Evolutionary conservation across 2,888 invertebrate species (phyloP), one percentile per base, ranked within the genome.

Genomic region (Dermolepida albohirtum): DNA sequence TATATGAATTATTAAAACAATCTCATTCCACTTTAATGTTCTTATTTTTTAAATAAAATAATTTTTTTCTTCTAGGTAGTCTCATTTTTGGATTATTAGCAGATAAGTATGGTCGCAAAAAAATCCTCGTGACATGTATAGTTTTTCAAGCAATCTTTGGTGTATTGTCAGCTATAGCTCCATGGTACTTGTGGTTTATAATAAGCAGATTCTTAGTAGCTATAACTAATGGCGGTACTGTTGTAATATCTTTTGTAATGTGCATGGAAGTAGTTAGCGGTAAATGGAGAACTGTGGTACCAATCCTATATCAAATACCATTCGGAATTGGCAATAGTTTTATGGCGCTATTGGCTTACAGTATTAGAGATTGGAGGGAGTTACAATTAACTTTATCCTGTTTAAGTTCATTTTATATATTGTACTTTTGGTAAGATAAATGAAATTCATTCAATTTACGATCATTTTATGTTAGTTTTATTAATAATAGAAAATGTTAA

Each of bases 181-280:
- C 88, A 0, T 83, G 81, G 76, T 88, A 86, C 77, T 84, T 83
- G 82, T 65, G 81, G 2, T 90, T 90, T 78, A 74, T 89, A 27
- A 27, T 84, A 0, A 76, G 81, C 64, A 85, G 89, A 81, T 88
- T 89, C 75, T 72, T 88, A 17, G 77, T 88, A 69, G 89, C 88
- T 1, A 77, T 89, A 65, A 87, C 87, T 5, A 87, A 87, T 73
- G 89, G 89, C 66, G 90, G 90, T 2, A 86, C 89, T 29, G 86
- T 87, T 70, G 87, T 89, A 14, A 87, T 88, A 72, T 89, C 90
- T 0, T 90, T 90, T 77, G 89, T 91, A 1, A 81, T 90, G 73
- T 89, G 88, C 78, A 86, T 89, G 86, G 89, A 88, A 84, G 86
- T 86, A 27, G 89, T 89, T 27, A 87, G 88, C 64, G 88, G 88